A percentile compares a stretch with the other conserved stretches of the same genome.
Evolutionary conservation across 2,888 invertebrate species (phyloP).

Genomic region (Pterobdella sp.): DNA sequence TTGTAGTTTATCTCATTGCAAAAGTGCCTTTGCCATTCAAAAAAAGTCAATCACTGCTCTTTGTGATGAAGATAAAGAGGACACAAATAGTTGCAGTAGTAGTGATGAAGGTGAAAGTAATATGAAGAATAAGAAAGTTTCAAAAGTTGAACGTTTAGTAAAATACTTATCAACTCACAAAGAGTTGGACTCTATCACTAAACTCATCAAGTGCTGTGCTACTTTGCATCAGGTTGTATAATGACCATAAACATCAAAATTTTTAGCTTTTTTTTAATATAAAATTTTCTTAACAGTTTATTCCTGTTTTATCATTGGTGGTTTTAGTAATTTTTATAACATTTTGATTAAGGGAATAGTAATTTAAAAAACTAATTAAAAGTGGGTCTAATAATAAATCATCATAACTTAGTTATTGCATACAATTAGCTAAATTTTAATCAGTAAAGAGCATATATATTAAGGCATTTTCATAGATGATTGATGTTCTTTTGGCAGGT

Average conservation of each 20-base stretch:
- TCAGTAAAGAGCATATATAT: too few relatives aligned
- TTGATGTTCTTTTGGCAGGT: constrained; percentile 8
- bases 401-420: too few relatives aligned
- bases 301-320: too few relatives aligned
- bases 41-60: neutral
- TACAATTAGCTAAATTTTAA: too few relatives aligned
- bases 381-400: too few relatives aligned
- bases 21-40: constrained; percentile 15
- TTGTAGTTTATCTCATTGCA: neutral
- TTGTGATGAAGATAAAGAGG: neutral
- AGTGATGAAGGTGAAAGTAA: neutral
- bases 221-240: constrained; percentile 13
- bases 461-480: neutral
- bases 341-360: too few relatives aligned
- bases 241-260: too few relatives aligned
- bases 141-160: neutral
- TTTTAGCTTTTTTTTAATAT: too few relatives aligned
- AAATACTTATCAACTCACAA: constrained; percentile 1
- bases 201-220: constrained; percentile 15
- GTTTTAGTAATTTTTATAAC: too few relatives aligned
- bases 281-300: too few relatives aligned
- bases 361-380: too few relatives aligned
- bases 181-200: constrained; percentile 2
- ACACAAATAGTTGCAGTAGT: neutral
- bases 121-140: neutral